These are phyloP conservation scores for Megalonaias nervosa DNA, from an alignment of 1,140 invertebrate genomes.

Conservation along the genomic window DNA sequence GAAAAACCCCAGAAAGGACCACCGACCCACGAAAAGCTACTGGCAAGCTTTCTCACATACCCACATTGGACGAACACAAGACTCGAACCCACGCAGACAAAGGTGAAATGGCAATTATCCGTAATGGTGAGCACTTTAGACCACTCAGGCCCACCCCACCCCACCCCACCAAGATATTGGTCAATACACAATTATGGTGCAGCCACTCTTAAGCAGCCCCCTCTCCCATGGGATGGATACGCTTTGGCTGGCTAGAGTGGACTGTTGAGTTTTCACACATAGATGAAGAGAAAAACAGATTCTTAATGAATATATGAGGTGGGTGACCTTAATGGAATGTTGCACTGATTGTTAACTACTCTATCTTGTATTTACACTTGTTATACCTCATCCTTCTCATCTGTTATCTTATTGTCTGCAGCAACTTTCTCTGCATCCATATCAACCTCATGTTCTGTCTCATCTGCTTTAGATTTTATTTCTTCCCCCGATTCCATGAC, in stretches of 20 bases:
- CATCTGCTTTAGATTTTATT: neutral
- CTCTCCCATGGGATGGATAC: neutral
- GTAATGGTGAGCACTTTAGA: no score
- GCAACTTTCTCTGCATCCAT: neutral
- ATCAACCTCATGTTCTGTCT: neutral
- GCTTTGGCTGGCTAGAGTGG: neutral
- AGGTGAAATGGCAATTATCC: no score
- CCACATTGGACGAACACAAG: no score
- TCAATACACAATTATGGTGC: neutral
- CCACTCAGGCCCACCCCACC: no score
- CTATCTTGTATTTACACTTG: neutral
- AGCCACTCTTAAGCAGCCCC: neutral
- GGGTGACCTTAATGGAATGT: neutral
- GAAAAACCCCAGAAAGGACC: no score
- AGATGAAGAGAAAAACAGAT: no score
- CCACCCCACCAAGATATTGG: neutral
- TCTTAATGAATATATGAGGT: neutral
- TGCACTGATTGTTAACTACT: neutral
- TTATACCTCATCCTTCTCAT: neutral
- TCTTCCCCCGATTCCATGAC: constrained; percentile 4
- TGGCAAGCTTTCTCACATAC: no score
- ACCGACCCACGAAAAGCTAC: no score
- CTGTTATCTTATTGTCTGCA: neutral
- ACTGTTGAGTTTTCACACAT: no score
- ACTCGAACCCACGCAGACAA: no score